phyloP scores from a whole-genome alignment of 1,140 invertebrate genomes.

The Brachionus asplanchnoidis region DNA sequence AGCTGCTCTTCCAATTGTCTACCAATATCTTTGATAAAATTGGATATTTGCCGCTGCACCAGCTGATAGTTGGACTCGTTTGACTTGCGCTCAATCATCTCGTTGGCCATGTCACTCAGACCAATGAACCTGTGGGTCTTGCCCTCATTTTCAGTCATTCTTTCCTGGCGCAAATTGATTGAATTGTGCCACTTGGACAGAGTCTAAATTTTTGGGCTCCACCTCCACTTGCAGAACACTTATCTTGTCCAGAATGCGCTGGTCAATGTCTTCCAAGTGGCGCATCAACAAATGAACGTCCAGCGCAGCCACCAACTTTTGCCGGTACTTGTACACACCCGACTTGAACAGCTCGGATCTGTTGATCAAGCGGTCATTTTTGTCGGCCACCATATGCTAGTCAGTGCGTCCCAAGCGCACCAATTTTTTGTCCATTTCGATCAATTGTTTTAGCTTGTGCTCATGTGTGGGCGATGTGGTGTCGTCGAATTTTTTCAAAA shows the following conservation, averaged over 20 bases:
- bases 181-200: slow-evolving; percentile 16
- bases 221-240: not conserved
- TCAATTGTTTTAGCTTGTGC: slow-evolving; percentile 76
- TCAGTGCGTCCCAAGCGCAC: slow-evolving; percentile 75
- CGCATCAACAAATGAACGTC: slow-evolving; percentile 71
- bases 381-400: slow-evolving; percentile 70
- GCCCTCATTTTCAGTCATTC: slow-evolving; percentile 25
- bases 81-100: not conserved
- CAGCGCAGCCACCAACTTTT: slow-evolving; percentile 72
- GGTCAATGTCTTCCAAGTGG: slow-evolving; percentile 15
- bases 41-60: not conserved
- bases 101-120: not conserved
- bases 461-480: slow-evolving; percentile 84
- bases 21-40: not conserved
- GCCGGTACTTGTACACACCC: slow-evolving; percentile 53
- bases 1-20: not conserved
- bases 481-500: slow-evolving; percentile 92
- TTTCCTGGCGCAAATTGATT: slow-evolving; percentile 14
- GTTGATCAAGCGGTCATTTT: slow-evolving; percentile 65
- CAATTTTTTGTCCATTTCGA: slow-evolving; percentile 80
- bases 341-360: not conserved
- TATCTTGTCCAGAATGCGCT: slow-evolving; percentile 26
- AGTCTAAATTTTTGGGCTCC: slow-evolving; percentile 6
- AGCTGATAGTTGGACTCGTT: not conserved
- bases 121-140: not conserved